Evolutionary conservation across 2,113 vertebrate genomes (phyloP), one percentile per base, ranked within the genome.

Genomic region (Synchiropus splendidus): DNA sequence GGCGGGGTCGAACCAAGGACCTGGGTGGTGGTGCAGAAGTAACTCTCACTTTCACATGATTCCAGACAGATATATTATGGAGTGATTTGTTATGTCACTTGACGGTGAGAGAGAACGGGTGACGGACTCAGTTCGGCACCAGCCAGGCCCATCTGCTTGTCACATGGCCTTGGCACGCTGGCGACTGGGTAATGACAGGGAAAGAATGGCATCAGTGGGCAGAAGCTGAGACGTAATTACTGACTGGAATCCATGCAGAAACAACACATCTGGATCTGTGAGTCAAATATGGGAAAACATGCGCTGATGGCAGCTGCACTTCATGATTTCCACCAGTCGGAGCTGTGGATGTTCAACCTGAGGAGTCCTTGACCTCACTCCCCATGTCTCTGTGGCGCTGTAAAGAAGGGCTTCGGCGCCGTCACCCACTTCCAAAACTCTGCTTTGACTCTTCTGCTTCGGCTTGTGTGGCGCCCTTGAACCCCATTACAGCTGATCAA

Each of bases 161-260:
- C 85, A 86, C 84, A 83, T 87, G 85, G 84, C 65, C 72, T 60
- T 80, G 83, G 79, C 81, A 74, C 57, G 51, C 68, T 54, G 74
- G 70, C 78, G 56, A 74, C 78, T 74, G 80, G 75, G 81, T 87
- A 87, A 87, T 87, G 84, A 82, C 72, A 79, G 76, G 82, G 82
- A 87, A 86, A 79, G 64, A 85, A 84, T 81, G 73, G 82, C 77
- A 68, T 78, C 72, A 68, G 72, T 80, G 77, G 77, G 78, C 75
- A 68, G 66, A 38, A 54, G 72, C 77, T 56, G 68, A 73, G 72
- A 74, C 72, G 79, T 85, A 86, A 87, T 87, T 87, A 87, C 77
- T 74, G 70, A 74, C 67, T 77, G 78, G 69, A 85, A 85, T 71
- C 75, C 86, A 87, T 84, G 86, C 86, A 86, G 82, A 87, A 87